Conservation (phyloP, 2,888 invertebrate genomes). For the Troides helena region DNA sequence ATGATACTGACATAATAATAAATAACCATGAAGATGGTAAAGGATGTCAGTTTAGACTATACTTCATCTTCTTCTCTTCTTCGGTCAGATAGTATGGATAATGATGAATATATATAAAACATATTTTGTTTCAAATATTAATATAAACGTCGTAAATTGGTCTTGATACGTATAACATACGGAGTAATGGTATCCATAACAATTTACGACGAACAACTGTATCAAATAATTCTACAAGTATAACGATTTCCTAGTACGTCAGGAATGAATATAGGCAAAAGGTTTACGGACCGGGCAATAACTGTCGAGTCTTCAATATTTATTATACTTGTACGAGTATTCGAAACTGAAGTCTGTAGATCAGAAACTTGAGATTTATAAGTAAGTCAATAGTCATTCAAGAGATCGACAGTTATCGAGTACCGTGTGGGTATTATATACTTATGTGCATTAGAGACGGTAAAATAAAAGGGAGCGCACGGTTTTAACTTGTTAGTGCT, state of each 20-base stretch:
- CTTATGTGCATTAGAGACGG: conserved; percentile 16
- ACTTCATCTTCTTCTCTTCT: too few relatives aligned
- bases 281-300: conserved; percentile 25
- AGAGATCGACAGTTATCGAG: conserved; percentile 10
- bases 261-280: conserved; percentile 21
- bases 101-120: too few relatives aligned
- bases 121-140: too few relatives aligned
- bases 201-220: conserved; percentile 2
- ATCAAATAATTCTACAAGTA: conserved; percentile 4
- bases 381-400: conserved; percentile 18
- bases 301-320: conserved; percentile 26
- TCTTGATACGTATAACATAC: too few relatives aligned
- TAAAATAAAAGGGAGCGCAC: background rate
- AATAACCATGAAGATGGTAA: too few relatives aligned
- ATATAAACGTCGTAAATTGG: too few relatives aligned
- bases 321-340: conserved; percentile 19
- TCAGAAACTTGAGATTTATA: conserved; percentile 23
- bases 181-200: too few relatives aligned
- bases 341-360: conserved; percentile 20
- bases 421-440: conserved; percentile 25
- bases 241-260: conserved; percentile 20
- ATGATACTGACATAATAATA: too few relatives aligned
- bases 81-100: too few relatives aligned
- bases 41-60: too few relatives aligned
- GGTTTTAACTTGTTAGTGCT: conserved; percentile 1